Evolutionary conservation across 2,888 invertebrate genomes (phyloP).

Genomic region (Eilema griseolum): DNA sequence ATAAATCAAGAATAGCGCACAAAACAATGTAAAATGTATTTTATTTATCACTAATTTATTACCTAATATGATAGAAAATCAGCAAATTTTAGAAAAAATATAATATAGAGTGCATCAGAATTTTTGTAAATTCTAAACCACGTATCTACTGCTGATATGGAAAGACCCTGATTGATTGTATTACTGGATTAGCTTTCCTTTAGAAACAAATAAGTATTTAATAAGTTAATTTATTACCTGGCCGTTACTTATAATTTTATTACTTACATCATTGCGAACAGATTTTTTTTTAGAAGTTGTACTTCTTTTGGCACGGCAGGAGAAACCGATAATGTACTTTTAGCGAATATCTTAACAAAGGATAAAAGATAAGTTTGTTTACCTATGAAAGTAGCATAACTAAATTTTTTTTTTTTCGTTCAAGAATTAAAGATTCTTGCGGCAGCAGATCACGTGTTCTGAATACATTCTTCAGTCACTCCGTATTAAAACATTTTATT

Average conservation of each 20-base stretch:
- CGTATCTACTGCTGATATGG: not conserved
- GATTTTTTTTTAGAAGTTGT: not conserved
- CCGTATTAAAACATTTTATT: not conserved
- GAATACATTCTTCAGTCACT: constrained; percentile 4
- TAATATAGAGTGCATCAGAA: constrained; percentile 2
- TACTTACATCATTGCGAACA: too few species aligned
- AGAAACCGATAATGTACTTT: not conserved
- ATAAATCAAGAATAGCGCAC: not conserved
- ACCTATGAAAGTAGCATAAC: not conserved
- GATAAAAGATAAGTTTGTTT: not conserved
- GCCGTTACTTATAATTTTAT: not conserved
- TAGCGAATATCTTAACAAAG: not conserved
- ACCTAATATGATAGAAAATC: not conserved
- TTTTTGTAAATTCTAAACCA: not conserved
- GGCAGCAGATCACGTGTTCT: not conserved
- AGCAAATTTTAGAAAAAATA: constrained; percentile 1
- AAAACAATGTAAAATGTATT: not conserved
- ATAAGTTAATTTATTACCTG: not conserved
- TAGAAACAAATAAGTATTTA: not conserved
- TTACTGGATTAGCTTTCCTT: not conserved
- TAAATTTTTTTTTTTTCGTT: not conserved
- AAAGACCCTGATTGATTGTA: constrained; percentile 1
- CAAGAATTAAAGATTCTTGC: not conserved
- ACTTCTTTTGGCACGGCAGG: not conserved
- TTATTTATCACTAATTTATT: not conserved